Conservation (phyloP, 2,888 invertebrate species). For the Agriopis aurantiaria region DNA sequence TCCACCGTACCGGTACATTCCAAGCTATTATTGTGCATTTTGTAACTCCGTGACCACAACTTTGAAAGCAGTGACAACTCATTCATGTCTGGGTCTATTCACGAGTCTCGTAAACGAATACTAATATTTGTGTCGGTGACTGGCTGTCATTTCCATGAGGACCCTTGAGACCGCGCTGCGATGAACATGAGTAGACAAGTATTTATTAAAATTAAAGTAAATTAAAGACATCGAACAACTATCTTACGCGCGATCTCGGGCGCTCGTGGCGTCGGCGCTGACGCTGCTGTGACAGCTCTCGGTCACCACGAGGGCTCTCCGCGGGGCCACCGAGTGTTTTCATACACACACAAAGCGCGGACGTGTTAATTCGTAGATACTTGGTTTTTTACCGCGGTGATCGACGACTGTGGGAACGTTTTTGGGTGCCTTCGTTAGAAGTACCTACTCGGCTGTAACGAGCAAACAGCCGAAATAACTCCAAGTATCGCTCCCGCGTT, state of each 20-base stretch:
- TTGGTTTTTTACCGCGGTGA: conserved; percentile 82
- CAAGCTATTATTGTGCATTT: conserved; percentile 25
- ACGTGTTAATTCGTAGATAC: conserved; percentile 86
- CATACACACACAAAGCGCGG: conserved; percentile 81
- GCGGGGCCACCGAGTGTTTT: conserved; percentile 81
- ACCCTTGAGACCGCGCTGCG: conserved; percentile 58
- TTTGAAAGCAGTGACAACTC: conserved; percentile 34
- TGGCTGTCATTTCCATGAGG: conserved; percentile 64
- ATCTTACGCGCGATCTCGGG: conserved; percentile 71
- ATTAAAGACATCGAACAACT: conserved; percentile 77
- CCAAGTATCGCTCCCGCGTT: conserved; percentile 79
- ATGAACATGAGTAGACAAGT: conserved; percentile 56
- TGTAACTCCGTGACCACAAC: conserved; percentile 21
- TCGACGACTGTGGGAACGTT: conserved; percentile 86
- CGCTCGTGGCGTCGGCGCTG: conserved; percentile 63
- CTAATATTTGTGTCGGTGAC: conserved; percentile 63
- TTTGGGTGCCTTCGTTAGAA: conserved; percentile 83
- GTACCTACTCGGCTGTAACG: conserved; percentile 81
- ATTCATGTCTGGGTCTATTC: conserved; percentile 47
- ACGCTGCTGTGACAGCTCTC: conserved; percentile 71
- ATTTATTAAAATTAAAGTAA: conserved; percentile 76
- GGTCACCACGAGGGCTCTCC: conserved; percentile 81
- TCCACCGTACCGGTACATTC: conserved; percentile 35
- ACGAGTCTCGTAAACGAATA: conserved; percentile 62
- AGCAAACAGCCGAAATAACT: conserved; percentile 82